phyloP scores from a whole-genome alignment of 1,140 invertebrate genomes.

The Penaeus chinensis region DNA sequence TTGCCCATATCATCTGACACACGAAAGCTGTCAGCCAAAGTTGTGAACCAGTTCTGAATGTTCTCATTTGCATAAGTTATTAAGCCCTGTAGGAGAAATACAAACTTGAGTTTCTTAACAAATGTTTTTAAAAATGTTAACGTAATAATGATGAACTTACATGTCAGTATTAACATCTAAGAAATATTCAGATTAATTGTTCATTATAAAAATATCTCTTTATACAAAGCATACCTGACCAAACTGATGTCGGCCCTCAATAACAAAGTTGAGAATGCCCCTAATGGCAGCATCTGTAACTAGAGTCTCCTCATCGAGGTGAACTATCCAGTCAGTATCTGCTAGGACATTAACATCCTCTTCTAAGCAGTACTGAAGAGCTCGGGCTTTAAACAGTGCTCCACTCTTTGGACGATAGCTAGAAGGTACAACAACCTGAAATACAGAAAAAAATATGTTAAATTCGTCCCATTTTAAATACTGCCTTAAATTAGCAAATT shows the following conservation, averaged over 20 bases:
- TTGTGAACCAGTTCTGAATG: slow-evolving; percentile 90
- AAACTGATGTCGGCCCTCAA: slow-evolving; percentile 91
- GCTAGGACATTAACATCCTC: slow-evolving; percentile 87
- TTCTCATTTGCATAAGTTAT: slow-evolving; percentile 95
- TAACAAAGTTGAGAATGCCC: slow-evolving; percentile 95
- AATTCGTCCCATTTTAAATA: too few species aligned
- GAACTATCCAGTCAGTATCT: slow-evolving; percentile 96
- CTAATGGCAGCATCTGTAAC: slow-evolving; percentile 89
- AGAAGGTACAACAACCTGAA: slow-evolving; percentile 86
- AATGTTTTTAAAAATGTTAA: too few species aligned
- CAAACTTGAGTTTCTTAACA: neutral
- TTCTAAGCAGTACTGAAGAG: slow-evolving; percentile 95
- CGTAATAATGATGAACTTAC: neutral
- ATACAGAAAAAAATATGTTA: neutral
- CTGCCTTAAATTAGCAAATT: neutral
- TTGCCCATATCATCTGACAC: slow-evolving; percentile 76
- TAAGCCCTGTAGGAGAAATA: slow-evolving; percentile 75
- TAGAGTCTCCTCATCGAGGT: slow-evolving; percentile 97
- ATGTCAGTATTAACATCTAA: neutral
- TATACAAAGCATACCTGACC: slow-evolving; percentile 78
- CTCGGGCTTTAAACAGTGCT: slow-evolving; percentile 94
- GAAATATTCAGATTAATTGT: neutral
- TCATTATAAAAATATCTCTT: neutral
- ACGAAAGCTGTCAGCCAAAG: slow-evolving; percentile 94
- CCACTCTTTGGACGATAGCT: slow-evolving; percentile 89